These are phyloP conservation scores for Drosophila sturtevanti DNA, from an alignment of 1,140 invertebrate genomes.

Conservation along the genomic window DNA sequence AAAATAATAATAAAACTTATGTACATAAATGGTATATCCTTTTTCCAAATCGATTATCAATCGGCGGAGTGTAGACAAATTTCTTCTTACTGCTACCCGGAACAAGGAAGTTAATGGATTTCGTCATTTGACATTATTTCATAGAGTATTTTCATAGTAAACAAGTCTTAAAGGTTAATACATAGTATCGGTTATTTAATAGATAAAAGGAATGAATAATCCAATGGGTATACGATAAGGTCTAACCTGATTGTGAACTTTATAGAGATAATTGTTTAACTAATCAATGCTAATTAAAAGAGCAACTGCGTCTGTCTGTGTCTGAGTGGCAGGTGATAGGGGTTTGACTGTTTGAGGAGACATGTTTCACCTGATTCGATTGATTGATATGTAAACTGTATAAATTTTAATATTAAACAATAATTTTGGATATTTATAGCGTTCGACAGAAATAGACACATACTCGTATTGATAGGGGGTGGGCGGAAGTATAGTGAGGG, in stretches of 20 bases:
- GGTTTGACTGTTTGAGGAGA: slow-evolving; percentile 5
- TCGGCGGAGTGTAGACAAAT: too few relatives aligned
- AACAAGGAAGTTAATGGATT: too few relatives aligned
- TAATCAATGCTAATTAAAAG: slow-evolving; percentile 54
- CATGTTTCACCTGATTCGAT: slow-evolving; percentile 20
- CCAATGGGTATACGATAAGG: too few relatives aligned
- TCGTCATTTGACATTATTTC: too few relatives aligned
- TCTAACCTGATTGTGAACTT: slow-evolving; percentile 22
- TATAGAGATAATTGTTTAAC: slow-evolving; percentile 51
- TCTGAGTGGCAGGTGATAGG: background rate
- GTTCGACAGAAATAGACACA: slow-evolving; percentile 24
- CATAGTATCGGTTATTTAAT: too few relatives aligned
- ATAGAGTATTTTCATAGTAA: background rate
- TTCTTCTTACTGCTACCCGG: too few relatives aligned
- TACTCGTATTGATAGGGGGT: slow-evolving; percentile 24
- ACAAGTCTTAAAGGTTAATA: too few relatives aligned
- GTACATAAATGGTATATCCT: too few relatives aligned
- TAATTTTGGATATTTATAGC: slow-evolving; percentile 20
- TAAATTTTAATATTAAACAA: background rate
- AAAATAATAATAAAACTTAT: too few relatives aligned
- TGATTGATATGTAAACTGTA: slow-evolving; percentile 14
- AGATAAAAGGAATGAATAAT: too few relatives aligned
- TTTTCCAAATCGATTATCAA: too few relatives aligned
- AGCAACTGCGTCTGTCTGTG: slow-evolving; percentile 37
- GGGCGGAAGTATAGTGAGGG: background rate